Percentiles rank a stretch among this genome's conserved stretches.
phyloP scores from a whole-genome alignment of 2,113 vertebrate species.

The Sula dactylatra region DNA sequence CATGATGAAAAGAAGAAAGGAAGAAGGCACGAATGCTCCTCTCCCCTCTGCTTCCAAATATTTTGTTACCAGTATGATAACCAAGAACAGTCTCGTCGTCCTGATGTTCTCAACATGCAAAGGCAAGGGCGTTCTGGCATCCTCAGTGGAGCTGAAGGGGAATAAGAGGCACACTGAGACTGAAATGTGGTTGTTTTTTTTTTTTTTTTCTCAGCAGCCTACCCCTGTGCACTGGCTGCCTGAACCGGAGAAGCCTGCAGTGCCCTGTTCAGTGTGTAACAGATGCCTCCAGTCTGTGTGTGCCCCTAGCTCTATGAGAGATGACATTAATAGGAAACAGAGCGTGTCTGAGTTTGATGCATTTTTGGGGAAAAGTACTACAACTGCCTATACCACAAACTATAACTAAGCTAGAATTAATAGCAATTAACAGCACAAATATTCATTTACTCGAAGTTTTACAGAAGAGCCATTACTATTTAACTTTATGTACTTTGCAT shows the following conservation, averaged over 20 bases:
- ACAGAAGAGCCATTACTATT: neutral
- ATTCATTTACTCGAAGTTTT: slow-evolving; percentile 8
- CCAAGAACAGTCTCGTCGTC: neutral
- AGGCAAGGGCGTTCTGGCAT: neutral
- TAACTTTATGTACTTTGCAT: neutral
- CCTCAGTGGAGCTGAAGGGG: neutral
- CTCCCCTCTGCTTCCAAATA: neutral
- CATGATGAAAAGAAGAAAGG: neutral
- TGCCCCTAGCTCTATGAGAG: neutral
- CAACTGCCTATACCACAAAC: neutral
- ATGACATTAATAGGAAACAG: slow-evolving; percentile 26
- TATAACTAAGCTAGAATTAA: slow-evolving; percentile 20
- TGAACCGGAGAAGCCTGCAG: neutral
- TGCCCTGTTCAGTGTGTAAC: neutral
- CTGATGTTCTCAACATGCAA: neutral
- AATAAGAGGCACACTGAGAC: neutral
- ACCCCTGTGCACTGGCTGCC: neutral
- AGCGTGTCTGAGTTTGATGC: slow-evolving; percentile 11
- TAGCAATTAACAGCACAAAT: slow-evolving; percentile 6
- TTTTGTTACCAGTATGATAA: neutral
- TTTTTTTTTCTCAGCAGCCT: neutral
- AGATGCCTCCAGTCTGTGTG: slow-evolving; percentile 12
- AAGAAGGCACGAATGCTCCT: neutral
- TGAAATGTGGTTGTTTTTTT: neutral
- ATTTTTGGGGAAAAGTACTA: neutral